Percentiles rank a stretch among this genome's conserved stretches.
phyloP scores from a whole-genome alignment of 2,113 vertebrate species.

The Chionodraco myersi region DNA sequence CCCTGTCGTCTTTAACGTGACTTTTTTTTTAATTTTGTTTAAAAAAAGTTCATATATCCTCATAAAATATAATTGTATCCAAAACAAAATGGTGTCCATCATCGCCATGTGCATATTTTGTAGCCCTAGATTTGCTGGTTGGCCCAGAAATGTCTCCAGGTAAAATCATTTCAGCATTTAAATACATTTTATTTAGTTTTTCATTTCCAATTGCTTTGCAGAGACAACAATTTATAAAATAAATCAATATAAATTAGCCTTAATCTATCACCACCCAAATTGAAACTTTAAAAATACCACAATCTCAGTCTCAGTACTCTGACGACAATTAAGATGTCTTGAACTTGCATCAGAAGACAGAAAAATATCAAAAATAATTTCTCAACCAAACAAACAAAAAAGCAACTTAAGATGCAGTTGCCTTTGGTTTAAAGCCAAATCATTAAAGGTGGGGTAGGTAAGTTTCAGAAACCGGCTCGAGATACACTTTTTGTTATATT shows the following conservation, averaged over 20 bases:
- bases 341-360: not conserved
- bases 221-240: not conserved
- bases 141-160: not conserved
- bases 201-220: not conserved
- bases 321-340: not conserved
- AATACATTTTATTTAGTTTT: not conserved
- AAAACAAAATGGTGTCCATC: too few relatives aligned
- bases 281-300: not conserved
- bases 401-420: not conserved
- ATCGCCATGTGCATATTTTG: too few relatives aligned
- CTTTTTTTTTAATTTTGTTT: too few relatives aligned
- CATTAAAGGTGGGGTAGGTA: not conserved
- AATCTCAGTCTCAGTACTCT: not conserved
- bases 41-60: too few relatives aligned
- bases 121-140: not conserved
- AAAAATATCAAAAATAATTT: not conserved
- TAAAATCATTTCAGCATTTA: slow-evolving; percentile 11
- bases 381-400: slow-evolving; percentile 1
- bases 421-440: not conserved
- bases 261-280: not conserved
- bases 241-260: not conserved
- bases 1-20: not conserved
- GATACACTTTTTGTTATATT: too few relatives aligned
- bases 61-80: too few relatives aligned
- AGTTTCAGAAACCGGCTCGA: too few relatives aligned